Percentiles rank a stretch among this genome's conserved stretches.
phyloP scores from a whole-genome alignment of 1,140 invertebrate genomes.

The Bombyx mori region DNA sequence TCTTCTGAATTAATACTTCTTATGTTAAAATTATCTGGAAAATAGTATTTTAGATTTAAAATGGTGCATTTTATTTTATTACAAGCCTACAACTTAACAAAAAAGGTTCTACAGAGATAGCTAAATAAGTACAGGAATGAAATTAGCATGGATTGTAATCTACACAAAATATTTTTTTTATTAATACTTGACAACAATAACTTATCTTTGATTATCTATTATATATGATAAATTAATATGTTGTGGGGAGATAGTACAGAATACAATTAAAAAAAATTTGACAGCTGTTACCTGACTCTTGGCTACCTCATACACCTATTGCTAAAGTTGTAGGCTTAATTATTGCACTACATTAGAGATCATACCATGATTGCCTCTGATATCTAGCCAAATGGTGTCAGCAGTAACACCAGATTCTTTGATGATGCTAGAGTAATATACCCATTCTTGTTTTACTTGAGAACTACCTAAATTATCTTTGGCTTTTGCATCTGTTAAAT shows the following conservation, averaged over 20 bases:
- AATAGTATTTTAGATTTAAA: slow-evolving; percentile 6
- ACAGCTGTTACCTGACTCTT: no score
- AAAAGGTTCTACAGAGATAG: no score
- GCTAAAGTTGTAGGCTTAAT: not conserved
- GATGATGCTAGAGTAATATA: slow-evolving; percentile 81
- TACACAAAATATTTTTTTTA: no score
- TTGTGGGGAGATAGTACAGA: no score
- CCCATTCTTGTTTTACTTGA: slow-evolving; percentile 90
- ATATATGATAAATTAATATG: no score
- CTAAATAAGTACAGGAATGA: no score
- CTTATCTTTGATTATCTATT: no score
- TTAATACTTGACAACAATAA: no score
- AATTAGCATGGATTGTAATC: no score
- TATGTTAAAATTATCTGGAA: slow-evolving; percentile 93
- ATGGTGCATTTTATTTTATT: slow-evolving; percentile 3
- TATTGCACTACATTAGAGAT: not conserved
- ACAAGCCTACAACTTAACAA: not conserved
- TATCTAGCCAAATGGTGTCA: slow-evolving; percentile 89
- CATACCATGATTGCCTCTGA: slow-evolving; percentile 95
- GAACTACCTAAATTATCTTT: slow-evolving; percentile 84
- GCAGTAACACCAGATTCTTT: slow-evolving; percentile 77
- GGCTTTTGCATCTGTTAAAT: slow-evolving; percentile 92
- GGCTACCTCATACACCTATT: no score
- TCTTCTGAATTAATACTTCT: slow-evolving; percentile 76
- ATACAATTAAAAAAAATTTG: no score